phyloP scores from a whole-genome alignment of 2,888 invertebrate genomes.

The Agonopterix arenella region DNA sequence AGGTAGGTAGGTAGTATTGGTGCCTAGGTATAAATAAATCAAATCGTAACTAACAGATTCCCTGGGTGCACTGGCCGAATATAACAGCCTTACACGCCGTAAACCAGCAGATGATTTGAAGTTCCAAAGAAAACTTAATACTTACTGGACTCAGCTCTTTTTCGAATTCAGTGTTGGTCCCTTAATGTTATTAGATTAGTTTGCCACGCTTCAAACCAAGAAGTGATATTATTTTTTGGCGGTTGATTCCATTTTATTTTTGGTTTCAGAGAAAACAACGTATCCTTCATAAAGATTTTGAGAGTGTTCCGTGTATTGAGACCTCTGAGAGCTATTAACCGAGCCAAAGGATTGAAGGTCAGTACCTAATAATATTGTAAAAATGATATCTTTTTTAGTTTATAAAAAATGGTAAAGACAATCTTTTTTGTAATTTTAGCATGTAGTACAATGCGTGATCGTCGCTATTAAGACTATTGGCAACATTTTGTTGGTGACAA shows the following conservation, averaged over 20 bases:
- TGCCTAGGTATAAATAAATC: no score
- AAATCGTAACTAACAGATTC: no score
- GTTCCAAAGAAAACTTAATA: no score
- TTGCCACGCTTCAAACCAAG: no score
- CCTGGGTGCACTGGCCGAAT: no score
- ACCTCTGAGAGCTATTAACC: slow-evolving; percentile 98
- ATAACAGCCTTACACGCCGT: no score
- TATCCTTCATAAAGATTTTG: slow-evolving; percentile 98
- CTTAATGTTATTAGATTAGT: no score
- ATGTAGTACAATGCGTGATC: slow-evolving; percentile 99
- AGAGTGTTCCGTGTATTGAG: slow-evolving; percentile 97
- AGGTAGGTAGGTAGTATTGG: no score
- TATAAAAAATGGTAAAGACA: slow-evolving; percentile 4
- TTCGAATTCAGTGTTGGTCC: no score
- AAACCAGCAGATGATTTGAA: no score
- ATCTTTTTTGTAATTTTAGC: slow-evolving; percentile 79
- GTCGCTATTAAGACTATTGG: slow-evolving; percentile 99
- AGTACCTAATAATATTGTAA: slow-evolving; percentile 36
- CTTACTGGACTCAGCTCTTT: neutral
- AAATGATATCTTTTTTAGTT: neutral
- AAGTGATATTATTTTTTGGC: no score
- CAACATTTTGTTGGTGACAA: slow-evolving; percentile 99
- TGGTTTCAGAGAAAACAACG: slow-evolving; percentile 80
- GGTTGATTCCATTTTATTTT: neutral
- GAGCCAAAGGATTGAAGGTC: slow-evolving; percentile 99